Evolutionary conservation across 1,140 invertebrate genomes (phyloP).

Genomic region (Eriosoma lanigerum): DNA sequence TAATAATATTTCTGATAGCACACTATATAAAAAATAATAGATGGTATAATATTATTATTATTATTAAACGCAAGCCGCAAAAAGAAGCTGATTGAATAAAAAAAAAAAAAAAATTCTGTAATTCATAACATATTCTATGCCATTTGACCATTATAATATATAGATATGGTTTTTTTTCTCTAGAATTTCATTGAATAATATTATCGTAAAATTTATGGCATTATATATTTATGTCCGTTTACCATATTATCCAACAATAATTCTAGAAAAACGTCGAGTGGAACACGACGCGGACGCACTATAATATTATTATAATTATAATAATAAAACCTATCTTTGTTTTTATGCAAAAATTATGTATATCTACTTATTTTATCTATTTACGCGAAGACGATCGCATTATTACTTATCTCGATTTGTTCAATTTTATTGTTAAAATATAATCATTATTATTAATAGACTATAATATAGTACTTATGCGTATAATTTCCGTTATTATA

Average conservation of each 20-base stretch:
- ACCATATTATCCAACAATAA: neutral
- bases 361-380: too few species aligned
- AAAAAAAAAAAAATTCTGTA: neutral
- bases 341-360: neutral
- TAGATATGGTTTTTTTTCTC: neutral
- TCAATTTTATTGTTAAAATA: too few species aligned
- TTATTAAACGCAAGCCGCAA: too few species aligned
- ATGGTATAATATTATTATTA: too few species aligned
- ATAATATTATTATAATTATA: too few species aligned
- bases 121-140: neutral
- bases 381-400: neutral
- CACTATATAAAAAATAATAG: too few species aligned
- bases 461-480: too few species aligned
- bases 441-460: too few species aligned
- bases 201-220: slow-evolving; percentile 10
- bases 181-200: slow-evolving; percentile 12
- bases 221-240: slow-evolving; percentile 2
- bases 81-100: too few species aligned
- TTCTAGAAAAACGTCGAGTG: neutral
- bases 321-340: too few species aligned
- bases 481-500: neutral
- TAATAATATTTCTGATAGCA: too few species aligned
- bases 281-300: neutral
- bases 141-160: slow-evolving; percentile 10
- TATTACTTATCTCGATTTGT: neutral